Evolutionary conservation across 2,113 vertebrate genomes (phyloP), one percentile per base, ranked within the genome.

Genomic region (Rhinogobius similis): DNA sequence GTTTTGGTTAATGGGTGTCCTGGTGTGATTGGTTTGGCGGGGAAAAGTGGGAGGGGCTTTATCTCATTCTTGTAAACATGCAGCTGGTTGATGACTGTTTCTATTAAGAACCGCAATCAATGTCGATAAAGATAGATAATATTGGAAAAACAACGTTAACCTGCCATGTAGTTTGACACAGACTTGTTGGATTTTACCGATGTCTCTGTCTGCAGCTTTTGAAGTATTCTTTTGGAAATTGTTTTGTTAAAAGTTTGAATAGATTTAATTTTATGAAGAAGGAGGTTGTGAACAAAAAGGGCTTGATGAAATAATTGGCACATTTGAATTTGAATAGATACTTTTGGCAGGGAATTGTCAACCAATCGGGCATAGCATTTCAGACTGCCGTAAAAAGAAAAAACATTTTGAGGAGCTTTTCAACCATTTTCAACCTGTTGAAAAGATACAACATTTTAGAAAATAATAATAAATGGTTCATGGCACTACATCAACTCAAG

Each of bases 1-100:
- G 65, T 69, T 39, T 70, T 73, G 66, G 44, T 85, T 87, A 74
- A 85, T 86, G 65, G 82, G 70, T 32, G 72, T 52, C 73, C 86
- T 78, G 67, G 67, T 16, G 24, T 81, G 46, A 5, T 67, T 78
- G 71, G 32, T 79, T 70, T 27, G 13, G 64, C 24, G 32, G 20
- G 27, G 20, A n/a, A 48, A 64, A 16, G 70, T 55, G n/a, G 39
- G 74, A 50, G 50, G 62, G 26, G 53, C 43, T 20, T 68, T 52
- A n/a, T n/a, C n/a, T 18, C 16, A 62, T 52, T 73, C 0, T 41
- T n/a, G 23, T 56, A 18, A 58, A 58, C 65, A 52, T 24, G 36
- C 66, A 85, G 67, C 79, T 76, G 67, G 81, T 75, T 63, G 70
- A 61, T 72, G 72, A 71, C 50, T 81, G 76, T 78, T 81, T 85